phyloP scores from a whole-genome alignment of 1,140 invertebrate genomes.

The Pseudomyrmex cubaensis region DNA sequence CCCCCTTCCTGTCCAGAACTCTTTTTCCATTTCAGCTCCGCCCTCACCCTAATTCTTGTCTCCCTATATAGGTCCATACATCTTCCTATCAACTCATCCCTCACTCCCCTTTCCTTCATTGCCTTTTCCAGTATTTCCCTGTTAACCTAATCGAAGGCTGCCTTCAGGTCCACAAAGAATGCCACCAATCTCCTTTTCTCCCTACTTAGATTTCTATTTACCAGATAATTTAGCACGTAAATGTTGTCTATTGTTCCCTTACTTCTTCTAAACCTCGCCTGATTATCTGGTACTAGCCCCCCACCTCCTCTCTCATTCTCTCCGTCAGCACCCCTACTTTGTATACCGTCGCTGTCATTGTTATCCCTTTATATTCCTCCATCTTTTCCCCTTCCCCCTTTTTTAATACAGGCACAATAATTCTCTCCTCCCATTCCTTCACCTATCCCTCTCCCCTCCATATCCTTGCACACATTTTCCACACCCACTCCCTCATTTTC shows the following conservation, averaged over 20 bases:
- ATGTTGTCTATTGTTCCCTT: conserved; percentile 69
- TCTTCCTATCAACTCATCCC: neutral
- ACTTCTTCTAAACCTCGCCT: conserved; percentile 66
- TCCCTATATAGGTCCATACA: neutral
- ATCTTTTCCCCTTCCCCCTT: conserved; percentile 69
- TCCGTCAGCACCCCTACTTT: conserved; percentile 56
- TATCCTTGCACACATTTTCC: conserved; percentile 35
- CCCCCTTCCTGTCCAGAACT: conserved; percentile 31
- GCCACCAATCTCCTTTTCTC: conserved; percentile 33
- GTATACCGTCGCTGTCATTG: conserved; percentile 51
- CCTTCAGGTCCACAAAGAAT: conserved; percentile 57
- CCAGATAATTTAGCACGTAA: conserved; percentile 55
- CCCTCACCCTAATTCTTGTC: neutral
- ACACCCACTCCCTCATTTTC: conserved; percentile 64
- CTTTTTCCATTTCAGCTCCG: neutral
- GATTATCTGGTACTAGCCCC: conserved; percentile 53
- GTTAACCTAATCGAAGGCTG: conserved; percentile 55
- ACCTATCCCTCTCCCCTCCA: too few species aligned
- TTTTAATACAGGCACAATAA: conserved; percentile 71
- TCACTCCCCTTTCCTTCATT: conserved; percentile 30
- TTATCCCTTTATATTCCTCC: conserved; percentile 53
- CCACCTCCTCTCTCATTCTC: conserved; percentile 53
- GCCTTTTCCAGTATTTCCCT: conserved; percentile 16
- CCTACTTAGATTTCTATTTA: neutral
- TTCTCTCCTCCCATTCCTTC: too few species aligned